A percentile compares a stretch with the other conserved stretches of the same genome.
phyloP scores from a whole-genome alignment of 2,888 invertebrate genomes.

The Perizoma flavofasciatum region DNA sequence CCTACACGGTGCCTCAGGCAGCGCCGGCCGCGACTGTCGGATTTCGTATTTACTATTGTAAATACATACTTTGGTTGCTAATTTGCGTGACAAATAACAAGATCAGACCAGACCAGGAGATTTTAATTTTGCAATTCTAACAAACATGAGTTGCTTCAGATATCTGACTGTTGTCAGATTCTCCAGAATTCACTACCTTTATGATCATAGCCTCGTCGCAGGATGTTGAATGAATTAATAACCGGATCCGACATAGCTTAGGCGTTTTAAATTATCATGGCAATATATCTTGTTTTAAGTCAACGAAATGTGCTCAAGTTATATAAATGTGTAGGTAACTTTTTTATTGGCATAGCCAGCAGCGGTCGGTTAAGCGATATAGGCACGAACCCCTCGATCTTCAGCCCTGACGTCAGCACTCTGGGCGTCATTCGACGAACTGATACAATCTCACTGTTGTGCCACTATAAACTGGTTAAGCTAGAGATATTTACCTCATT shows the following conservation, averaged over 20 bases:
- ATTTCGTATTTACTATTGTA: conserved; percentile 11
- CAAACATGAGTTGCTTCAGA: too few species aligned
- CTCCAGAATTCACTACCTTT: too few species aligned
- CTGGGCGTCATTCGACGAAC: conserved; percentile 37
- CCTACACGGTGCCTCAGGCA: conserved; percentile 54
- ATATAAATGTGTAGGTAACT: conserved; percentile 16
- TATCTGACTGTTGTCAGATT: too few species aligned
- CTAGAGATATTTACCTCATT: neutral
- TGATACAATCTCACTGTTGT: conserved; percentile 26
- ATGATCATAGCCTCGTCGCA: conserved; percentile 4
- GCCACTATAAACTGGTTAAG: conserved; percentile 13
- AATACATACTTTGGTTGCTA: conserved; percentile 7
- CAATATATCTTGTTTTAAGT: conserved; percentile 21
- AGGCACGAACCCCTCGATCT: conserved; percentile 33
- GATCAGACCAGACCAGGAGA: neutral
- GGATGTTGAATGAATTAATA: conserved; percentile 32
- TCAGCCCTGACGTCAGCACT: conserved; percentile 45
- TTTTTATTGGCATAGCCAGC: conserved; percentile 24
- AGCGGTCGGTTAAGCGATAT: conserved; percentile 46
- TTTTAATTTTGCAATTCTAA: too few species aligned
- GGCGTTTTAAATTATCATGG: conserved; percentile 13
- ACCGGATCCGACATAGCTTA: conserved; percentile 23
- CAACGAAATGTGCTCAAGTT: conserved; percentile 18
- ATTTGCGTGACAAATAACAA: conserved; percentile 15
- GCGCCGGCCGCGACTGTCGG: conserved; percentile 25